phyloP scores from a whole-genome alignment of 2,113 vertebrate genomes.

The Vidua macroura region DNA sequence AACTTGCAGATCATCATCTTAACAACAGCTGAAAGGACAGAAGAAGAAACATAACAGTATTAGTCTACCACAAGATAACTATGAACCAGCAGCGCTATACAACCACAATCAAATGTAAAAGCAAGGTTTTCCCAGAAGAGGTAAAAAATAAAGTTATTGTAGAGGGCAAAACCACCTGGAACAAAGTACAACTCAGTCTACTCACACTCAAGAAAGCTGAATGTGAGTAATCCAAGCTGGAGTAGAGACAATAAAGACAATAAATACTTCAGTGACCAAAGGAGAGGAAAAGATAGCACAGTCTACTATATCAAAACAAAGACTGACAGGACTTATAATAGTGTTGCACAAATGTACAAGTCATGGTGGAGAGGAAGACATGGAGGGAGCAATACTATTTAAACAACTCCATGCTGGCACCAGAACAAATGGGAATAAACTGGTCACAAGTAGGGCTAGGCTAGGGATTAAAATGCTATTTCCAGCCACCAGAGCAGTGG shows the following conservation, averaged over 20 bases:
- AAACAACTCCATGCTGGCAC: slow-evolving; percentile 25
- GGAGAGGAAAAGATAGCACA: neutral
- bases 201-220: neutral
- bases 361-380: neutral
- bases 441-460: slow-evolving; percentile 52
- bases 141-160: neutral
- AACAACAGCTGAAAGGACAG: neutral
- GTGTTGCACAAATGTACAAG: neutral
- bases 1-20: neutral
- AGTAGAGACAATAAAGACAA: neutral
- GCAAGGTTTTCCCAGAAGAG: neutral
- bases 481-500: slow-evolving; percentile 53
- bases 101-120: neutral
- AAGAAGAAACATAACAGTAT: neutral
- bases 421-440: slow-evolving; percentile 60
- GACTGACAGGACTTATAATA: neutral
- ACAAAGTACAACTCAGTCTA: neutral
- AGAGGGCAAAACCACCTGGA: neutral
- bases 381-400: neutral
- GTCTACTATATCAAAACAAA: neutral
- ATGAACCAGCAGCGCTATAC: neutral
- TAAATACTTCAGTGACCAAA: neutral
- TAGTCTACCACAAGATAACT: neutral
- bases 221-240: neutral
- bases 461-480: slow-evolving; percentile 65